phyloP scores from a whole-genome alignment of 2,113 vertebrate genomes.

The Microcebus murinus region DNA sequence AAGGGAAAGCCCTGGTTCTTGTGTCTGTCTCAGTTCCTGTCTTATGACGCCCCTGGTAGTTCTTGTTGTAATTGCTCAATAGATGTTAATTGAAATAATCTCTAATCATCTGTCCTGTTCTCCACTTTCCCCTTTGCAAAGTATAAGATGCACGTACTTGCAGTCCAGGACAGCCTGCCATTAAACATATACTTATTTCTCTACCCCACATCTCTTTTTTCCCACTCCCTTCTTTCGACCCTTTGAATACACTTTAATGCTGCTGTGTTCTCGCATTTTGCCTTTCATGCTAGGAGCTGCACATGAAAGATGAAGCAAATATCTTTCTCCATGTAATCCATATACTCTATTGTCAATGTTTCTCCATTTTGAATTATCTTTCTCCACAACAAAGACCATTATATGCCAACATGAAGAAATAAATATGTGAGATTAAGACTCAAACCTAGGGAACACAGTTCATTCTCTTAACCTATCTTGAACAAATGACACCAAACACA shows the following conservation, averaged over 20 bases:
- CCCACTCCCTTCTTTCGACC: background rate
- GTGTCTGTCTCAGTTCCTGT: background rate
- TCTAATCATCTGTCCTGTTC: background rate
- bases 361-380: background rate
- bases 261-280: background rate
- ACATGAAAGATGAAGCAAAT: background rate
- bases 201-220: too few relatives aligned
- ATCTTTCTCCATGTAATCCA: background rate
- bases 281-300: background rate
- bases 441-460: background rate
- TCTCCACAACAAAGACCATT: background rate
- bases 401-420: background rate
- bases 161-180: background rate
- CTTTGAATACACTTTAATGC: background rate
- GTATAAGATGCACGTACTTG: background rate
- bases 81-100: background rate
- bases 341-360: background rate
- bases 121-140: background rate
- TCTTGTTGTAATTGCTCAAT: background rate
- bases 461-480: constrained; percentile 2
- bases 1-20: background rate
- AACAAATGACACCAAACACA: background rate
- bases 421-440: background rate
- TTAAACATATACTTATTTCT: background rate
- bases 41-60: background rate